Conservation (phyloP, 1,140 invertebrate genomes). For the Leptinotarsa lineolata region DNA sequence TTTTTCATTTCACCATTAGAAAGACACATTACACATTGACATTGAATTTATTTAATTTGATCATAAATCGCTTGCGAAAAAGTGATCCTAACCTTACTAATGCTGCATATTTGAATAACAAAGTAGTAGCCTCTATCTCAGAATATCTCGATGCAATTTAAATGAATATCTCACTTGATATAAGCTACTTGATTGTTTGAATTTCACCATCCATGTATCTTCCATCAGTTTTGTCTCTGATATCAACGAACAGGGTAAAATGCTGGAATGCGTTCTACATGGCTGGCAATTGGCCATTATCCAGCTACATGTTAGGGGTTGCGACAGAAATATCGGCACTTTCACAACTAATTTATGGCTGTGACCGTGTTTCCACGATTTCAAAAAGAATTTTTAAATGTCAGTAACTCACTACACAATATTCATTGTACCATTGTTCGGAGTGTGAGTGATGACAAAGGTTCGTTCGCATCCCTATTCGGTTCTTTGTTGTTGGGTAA, state of each 20-base stretch:
- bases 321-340: neutral
- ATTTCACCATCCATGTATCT: neutral
- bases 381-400: neutral
- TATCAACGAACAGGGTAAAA: neutral
- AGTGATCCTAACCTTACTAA: too few species aligned
- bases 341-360: neutral
- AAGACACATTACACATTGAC: too few species aligned
- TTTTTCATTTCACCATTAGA: too few species aligned
- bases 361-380: neutral
- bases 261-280: neutral
- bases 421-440: too few species aligned
- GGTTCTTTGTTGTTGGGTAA: too few species aligned
- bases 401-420: too few species aligned
- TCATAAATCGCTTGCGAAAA: too few species aligned
- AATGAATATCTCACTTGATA: neutral
- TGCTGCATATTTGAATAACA: too few species aligned
- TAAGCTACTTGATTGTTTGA: neutral
- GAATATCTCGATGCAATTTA: neutral
- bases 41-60: too few species aligned
- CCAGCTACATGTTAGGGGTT: slow-evolving; percentile 5
- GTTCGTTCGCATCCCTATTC: too few species aligned
- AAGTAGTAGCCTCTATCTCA: neutral
- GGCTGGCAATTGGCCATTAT: neutral
- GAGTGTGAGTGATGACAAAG: too few species aligned
- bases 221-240: too few species aligned